phyloP scores from a whole-genome alignment of 2,888 invertebrate species.

The Zhuqinia jingwanae region DNA sequence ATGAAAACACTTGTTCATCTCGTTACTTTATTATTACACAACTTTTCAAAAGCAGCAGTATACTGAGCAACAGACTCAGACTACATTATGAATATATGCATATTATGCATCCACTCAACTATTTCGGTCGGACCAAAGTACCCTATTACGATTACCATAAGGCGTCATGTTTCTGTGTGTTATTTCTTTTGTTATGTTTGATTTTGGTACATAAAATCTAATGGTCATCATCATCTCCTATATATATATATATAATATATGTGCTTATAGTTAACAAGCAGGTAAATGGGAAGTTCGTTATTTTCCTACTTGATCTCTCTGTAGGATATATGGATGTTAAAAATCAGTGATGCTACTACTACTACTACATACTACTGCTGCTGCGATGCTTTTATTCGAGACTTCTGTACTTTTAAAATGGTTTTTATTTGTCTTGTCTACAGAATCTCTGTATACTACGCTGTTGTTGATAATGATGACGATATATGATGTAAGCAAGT shows the following conservation, averaged over 20 bases:
- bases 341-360: background rate
- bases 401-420: background rate
- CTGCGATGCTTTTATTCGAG: background rate
- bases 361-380: background rate
- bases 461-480: conserved; percentile 6
- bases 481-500: too few species aligned
- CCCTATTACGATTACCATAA: background rate
- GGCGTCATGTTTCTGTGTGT: conserved; percentile 8
- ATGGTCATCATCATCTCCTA: conserved; percentile 56
- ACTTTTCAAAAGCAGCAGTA: background rate
- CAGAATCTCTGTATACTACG: background rate
- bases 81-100: background rate
- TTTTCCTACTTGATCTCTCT: conserved; percentile 12
- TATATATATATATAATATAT: too few species aligned
- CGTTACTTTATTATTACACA: conserved; percentile 19
- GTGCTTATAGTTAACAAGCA: conserved; percentile 29
- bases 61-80: background rate
- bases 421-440: background rate
- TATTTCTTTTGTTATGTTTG: background rate
- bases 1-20: conserved; percentile 2
- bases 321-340: background rate
- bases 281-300: conserved; percentile 53
- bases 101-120: background rate
- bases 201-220: conserved; percentile 1
- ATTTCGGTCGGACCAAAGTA: background rate